Conservation (phyloP, 2,888 invertebrate genomes). For the Volucella bombylans region DNA sequence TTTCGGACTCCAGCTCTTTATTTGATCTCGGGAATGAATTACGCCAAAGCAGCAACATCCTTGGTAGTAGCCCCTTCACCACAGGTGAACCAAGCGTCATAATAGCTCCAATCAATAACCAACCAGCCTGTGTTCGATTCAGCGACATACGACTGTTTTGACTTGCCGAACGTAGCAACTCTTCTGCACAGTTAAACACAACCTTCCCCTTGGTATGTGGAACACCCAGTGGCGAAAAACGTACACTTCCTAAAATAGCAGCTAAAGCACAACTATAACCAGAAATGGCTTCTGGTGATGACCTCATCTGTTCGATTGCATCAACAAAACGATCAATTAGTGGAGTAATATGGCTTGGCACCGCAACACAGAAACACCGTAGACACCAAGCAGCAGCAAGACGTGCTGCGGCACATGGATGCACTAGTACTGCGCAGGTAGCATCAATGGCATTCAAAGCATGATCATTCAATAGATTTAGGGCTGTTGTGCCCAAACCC, state of each 20-base stretch:
- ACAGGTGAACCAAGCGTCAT: conserved; percentile 97
- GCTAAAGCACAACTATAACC: conserved; percentile 97
- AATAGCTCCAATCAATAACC: conserved; percentile 97
- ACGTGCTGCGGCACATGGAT: conserved; percentile 96
- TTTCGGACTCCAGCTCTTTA: conserved; percentile 98
- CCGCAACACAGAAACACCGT: conserved; percentile 93
- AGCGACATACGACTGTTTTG: conserved; percentile 97
- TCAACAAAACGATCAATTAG: conserved; percentile 94
- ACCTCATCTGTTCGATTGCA: conserved; percentile 93
- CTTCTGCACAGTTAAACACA: conserved; percentile 98
- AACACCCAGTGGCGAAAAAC: conserved; percentile 94
- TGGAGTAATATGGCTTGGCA: conserved; percentile 96
- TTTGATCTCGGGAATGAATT: conserved; percentile 98
- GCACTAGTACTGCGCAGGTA: conserved; percentile 89
- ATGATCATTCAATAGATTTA: conserved; percentile 94
- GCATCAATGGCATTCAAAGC: conserved; percentile 88
- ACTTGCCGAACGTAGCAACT: conserved; percentile 96
- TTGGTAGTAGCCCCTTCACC: conserved; percentile 94
- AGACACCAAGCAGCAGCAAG: conserved; percentile 97
- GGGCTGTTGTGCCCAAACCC: conserved; percentile 96
- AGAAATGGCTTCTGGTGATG: conserved; percentile 93
- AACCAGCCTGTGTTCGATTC: conserved; percentile 97
- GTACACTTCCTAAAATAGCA: conserved; percentile 95
- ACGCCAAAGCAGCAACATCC: conserved; percentile 97
- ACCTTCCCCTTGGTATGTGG: conserved; percentile 98